A percentile compares a stretch with the other conserved stretches of the same genome.
These are phyloP conservation scores for Romanogobio albipinnatus DNA, from an alignment of 2,113 vertebrate genomes.

Conservation along the genomic window DNA sequence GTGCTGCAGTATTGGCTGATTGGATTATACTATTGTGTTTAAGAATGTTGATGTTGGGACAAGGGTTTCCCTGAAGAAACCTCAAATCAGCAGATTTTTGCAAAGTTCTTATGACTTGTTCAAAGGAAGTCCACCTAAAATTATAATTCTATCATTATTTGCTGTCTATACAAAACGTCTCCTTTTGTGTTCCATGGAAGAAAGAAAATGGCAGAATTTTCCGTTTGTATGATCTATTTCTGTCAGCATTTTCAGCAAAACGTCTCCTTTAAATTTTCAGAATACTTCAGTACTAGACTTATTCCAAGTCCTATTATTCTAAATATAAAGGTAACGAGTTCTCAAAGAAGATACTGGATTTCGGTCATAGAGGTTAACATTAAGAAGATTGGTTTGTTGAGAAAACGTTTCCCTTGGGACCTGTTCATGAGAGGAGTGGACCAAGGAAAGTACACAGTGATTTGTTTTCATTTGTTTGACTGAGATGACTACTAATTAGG, in stretches of 20 bases:
- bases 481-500: conserved; percentile 40
- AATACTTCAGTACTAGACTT: not conserved
- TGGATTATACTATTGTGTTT: not conserved
- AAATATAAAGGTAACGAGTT: not conserved
- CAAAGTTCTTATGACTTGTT: too few relatives aligned
- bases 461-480: conserved; percentile 37
- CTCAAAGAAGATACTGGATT: not conserved
- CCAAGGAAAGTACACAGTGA: conserved; percentile 5
- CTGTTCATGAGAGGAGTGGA: conserved; percentile 19
- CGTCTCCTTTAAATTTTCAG: not conserved
- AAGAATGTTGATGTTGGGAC: not conserved
- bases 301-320: not conserved
- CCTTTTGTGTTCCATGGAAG: too few relatives aligned
- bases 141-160: too few relatives aligned
- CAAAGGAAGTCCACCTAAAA: too few relatives aligned
- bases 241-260: not conserved
- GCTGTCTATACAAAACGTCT: too few relatives aligned
- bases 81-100: too few relatives aligned
- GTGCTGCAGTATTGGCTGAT: not conserved
- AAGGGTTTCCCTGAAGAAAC: too few relatives aligned
- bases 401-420: not conserved
- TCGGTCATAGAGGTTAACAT: not conserved
- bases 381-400: conserved; percentile 30
- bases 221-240: not conserved
- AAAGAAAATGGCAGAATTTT: too few relatives aligned